Evolutionary conservation across 2,113 vertebrate species (phyloP).

Genomic region (Psilopsiagon aurifrons): DNA sequence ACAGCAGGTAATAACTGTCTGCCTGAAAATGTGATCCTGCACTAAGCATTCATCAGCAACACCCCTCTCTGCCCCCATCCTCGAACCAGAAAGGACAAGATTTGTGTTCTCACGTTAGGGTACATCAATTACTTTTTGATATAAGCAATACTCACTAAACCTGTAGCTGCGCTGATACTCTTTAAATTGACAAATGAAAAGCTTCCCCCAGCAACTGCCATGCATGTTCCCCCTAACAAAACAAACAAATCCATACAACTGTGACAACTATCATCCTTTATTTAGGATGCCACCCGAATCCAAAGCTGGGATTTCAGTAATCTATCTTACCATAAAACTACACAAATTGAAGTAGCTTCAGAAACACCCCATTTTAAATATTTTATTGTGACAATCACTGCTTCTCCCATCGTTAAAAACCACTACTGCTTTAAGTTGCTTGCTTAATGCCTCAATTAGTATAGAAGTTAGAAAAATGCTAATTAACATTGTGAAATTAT

Average conservation of each 20-base stretch:
- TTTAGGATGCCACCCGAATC: not conserved
- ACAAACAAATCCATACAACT: not conserved
- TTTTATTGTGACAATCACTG: not conserved
- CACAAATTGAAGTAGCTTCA: constrained; percentile 16
- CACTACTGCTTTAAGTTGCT: constrained; percentile 49
- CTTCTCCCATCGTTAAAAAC: constrained; percentile 32
- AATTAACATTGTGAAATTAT: constrained; percentile 73
- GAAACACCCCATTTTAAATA: not conserved
- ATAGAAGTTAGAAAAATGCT: constrained; percentile 65
- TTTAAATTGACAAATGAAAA: not conserved
- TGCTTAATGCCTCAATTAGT: constrained; percentile 70
- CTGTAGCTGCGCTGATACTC: not conserved
- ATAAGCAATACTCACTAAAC: not conserved
- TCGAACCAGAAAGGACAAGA: not conserved
- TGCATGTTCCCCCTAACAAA: not conserved
- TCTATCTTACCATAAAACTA: not conserved
- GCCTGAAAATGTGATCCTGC: not conserved
- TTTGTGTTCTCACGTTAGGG: not conserved
- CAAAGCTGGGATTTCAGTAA: not conserved
- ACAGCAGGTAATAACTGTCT: not conserved
- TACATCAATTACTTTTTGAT: not conserved
- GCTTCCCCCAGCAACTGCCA: not conserved
- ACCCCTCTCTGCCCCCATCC: not conserved
- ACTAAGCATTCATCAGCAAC: not conserved
- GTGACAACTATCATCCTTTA: not conserved